A percentile compares a stretch with the other conserved stretches of the same genome.
Evolutionary conservation across 2,888 invertebrate species (phyloP).

Genomic region (Callinectes sapidus): DNA sequence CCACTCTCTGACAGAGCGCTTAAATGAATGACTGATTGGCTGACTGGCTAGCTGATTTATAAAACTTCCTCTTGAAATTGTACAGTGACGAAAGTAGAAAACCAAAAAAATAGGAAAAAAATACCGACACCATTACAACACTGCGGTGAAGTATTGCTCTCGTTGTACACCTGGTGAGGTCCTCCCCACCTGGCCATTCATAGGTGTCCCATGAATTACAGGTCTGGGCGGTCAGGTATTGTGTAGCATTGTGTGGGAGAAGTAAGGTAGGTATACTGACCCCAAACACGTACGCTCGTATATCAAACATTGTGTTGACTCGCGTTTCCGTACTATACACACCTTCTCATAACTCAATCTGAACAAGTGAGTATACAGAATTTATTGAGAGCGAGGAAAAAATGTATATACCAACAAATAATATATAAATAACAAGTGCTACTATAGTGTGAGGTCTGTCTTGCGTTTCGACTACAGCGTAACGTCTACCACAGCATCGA

Average conservation of each 20-base stretch:
- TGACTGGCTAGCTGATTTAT: too few species aligned
- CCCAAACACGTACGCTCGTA: not conserved
- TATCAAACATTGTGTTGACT: not conserved
- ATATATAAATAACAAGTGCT: too few species aligned
- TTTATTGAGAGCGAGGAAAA: not conserved
- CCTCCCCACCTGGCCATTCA: not conserved
- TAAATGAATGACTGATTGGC: too few species aligned
- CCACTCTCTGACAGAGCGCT: too few species aligned
- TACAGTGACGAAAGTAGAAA: too few species aligned
- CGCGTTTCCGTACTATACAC: not conserved
- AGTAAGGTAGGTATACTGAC: not conserved
- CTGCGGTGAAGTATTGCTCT: not conserved
- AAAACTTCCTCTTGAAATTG: too few species aligned
- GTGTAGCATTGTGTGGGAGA: not conserved
- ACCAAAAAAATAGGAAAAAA: too few species aligned
- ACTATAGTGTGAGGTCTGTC: too few species aligned
- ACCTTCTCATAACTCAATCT: not conserved
- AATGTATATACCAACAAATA: too few species aligned
- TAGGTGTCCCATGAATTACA: not conserved
- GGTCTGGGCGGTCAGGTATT: not conserved
- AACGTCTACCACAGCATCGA: too few species aligned
- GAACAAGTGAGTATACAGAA: not conserved
- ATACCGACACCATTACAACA: not conserved
- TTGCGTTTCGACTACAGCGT: too few species aligned
- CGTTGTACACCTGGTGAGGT: not conserved